A percentile compares a stretch with the other conserved stretches of the same genome.
phyloP scores from a whole-genome alignment of 2,797 vertebrate species.

The Sarcoramphus papa region DNA sequence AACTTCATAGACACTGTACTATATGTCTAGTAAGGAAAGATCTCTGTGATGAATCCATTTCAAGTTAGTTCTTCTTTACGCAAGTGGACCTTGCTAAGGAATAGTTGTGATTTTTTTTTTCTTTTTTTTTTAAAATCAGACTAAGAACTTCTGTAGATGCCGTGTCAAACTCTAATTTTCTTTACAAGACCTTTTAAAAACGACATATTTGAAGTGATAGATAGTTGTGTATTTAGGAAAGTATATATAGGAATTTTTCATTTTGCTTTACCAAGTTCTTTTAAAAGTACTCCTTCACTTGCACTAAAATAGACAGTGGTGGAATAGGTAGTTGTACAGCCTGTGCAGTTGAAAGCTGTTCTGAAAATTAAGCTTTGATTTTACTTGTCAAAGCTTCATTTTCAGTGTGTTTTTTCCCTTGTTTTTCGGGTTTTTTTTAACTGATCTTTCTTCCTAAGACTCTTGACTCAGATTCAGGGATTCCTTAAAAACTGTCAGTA shows the following conservation, averaged over 20 bases:
- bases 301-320: not conserved
- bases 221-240: not conserved
- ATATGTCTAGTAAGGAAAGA: not conserved
- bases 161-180: not conserved
- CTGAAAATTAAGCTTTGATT: conserved; percentile 26
- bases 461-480: not conserved
- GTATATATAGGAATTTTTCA: not conserved
- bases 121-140: not conserved
- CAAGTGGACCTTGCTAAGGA: not conserved
- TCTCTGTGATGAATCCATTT: not conserved
- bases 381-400: not conserved
- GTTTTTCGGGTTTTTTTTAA: not conserved
- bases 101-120: not conserved
- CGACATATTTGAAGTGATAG: not conserved
- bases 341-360: not conserved
- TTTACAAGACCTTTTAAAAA: not conserved
- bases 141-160: not conserved
- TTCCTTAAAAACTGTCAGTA: not conserved
- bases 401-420: not conserved
- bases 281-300: not conserved
- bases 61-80: not conserved
- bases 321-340: not conserved
- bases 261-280: not conserved
- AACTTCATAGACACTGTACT: not conserved
- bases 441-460: not conserved